phyloP scores from a whole-genome alignment of 64 coral and sea anemone species.

The Dendrophyllia cribrosa region DNA sequence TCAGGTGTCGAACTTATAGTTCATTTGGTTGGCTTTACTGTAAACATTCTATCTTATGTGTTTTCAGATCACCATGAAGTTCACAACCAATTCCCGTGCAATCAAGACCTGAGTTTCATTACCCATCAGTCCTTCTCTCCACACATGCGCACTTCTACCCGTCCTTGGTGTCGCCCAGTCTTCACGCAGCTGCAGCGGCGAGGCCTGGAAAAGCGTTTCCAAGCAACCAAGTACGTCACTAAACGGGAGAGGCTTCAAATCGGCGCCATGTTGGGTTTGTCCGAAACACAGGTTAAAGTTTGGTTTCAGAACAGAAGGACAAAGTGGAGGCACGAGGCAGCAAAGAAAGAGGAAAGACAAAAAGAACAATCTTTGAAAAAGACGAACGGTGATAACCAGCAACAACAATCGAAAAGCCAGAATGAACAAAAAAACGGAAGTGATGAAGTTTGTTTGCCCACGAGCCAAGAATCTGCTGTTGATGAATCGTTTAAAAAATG shows the following conservation, averaged over 20 bases:
- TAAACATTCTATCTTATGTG: neutral
- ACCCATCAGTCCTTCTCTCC: slow-evolving; percentile 18
- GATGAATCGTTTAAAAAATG: neutral
- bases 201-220: slow-evolving; percentile 73
- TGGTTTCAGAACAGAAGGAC: slow-evolving; percentile 79
- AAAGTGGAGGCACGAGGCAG: slow-evolving; percentile 72
- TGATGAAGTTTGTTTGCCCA: neutral
- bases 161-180: slow-evolving; percentile 75
- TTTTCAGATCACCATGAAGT: slow-evolving; percentile 3
- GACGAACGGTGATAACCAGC: neutral
- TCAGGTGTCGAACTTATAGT: no score
- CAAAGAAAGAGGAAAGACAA: slow-evolving; percentile 44
- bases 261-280: slow-evolving; percentile 71
- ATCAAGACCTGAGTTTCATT: slow-evolving; percentile 1
- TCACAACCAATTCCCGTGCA: neutral
- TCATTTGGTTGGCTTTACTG: no score
- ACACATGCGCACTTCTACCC: slow-evolving; percentile 33
- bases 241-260: slow-evolving; percentile 70
- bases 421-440: neutral
- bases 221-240: slow-evolving; percentile 68
- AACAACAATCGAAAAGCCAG: no score
- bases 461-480: neutral
- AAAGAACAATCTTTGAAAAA: slow-evolving; percentile 19
- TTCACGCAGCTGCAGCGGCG: slow-evolving; percentile 73
- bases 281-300: slow-evolving; percentile 74